Percentiles rank a stretch among this genome's conserved stretches.
These are phyloP conservation scores for Platyura marginata DNA, from an alignment of 1,140 invertebrate genomes.

Conservation along the genomic window DNA sequence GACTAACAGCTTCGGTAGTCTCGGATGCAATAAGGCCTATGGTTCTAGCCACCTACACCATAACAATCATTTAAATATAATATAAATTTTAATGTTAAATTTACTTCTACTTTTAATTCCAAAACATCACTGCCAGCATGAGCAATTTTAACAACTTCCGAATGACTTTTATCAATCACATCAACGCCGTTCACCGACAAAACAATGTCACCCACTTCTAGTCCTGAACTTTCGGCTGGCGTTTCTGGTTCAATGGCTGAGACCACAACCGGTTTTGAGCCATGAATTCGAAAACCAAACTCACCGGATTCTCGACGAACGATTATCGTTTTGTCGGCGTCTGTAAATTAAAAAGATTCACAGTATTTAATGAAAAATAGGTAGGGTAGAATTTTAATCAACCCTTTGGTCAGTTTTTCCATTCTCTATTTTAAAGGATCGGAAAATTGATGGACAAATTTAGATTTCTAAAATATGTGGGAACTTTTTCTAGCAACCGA, in stretches of 20 bases:
- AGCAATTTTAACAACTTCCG: constrained; percentile 85
- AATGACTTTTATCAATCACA: constrained; percentile 81
- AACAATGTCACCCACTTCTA: constrained; percentile 88
- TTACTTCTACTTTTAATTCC: constrained; percentile 49
- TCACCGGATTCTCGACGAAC: constrained; percentile 69
- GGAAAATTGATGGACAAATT: no score
- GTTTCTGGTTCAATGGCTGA: constrained; percentile 85
- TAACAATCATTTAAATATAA: background rate
- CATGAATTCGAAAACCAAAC: constrained; percentile 90
- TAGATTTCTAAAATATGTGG: no score
- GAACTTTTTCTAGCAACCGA: no score
- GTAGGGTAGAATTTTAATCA: no score
- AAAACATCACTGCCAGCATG: constrained; percentile 71
- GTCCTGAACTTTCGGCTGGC: constrained; percentile 72
- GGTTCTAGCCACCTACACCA: constrained; percentile 51
- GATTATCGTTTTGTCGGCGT: constrained; percentile 69
- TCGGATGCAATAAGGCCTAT: constrained; percentile 54
- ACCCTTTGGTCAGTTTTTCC: no score
- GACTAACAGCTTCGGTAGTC: constrained; percentile 34
- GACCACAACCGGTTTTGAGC: constrained; percentile 86
- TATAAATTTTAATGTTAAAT: background rate
- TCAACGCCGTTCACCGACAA: constrained; percentile 79
- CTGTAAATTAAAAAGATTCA: constrained; percentile 35
- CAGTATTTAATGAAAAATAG: no score
- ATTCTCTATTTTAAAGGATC: no score